Evolutionary conservation across 2,113 vertebrate species (phyloP).

Genomic region (Myocastor coypus): DNA sequence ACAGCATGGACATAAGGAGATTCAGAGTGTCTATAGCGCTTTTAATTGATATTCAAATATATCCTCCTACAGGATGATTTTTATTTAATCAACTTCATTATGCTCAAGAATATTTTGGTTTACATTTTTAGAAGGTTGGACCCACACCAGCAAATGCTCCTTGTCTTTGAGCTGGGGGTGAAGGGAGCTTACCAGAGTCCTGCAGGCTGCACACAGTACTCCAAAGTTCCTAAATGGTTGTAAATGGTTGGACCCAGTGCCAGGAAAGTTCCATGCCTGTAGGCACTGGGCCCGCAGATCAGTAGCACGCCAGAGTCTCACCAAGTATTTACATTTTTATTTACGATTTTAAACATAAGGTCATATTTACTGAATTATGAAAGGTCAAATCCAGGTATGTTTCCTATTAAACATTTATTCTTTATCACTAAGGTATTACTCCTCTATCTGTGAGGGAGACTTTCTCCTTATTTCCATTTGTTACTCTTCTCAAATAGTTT

Average conservation of each 20-base stretch:
- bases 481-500: neutral
- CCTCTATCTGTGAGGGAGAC: conserved; percentile 83
- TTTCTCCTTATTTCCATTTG: conserved; percentile 91
- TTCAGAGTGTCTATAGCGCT: conserved; percentile 85
- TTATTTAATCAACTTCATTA: conserved; percentile 88
- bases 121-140: no score
- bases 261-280: no score
- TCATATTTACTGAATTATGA: conserved; percentile 81
- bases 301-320: no score
- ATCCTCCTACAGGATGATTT: conserved; percentile 86
- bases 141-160: no score
- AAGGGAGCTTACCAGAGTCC: no score
- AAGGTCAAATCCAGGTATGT: conserved; percentile 82
- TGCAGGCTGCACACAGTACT: no score
- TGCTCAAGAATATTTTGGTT: conserved; percentile 88
- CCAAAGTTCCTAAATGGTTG: no score
- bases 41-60: conserved; percentile 89
- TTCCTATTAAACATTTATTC: conserved; percentile 77
- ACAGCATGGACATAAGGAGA: conserved; percentile 75
- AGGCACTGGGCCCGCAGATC: no score
- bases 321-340: conserved; percentile 67
- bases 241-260: no score
- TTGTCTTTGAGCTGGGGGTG: no score
- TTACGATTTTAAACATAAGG: conserved; percentile 72
- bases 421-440: conserved; percentile 71